Evolutionary conservation across 2,888 invertebrate genomes (phyloP), one percentile per base, ranked within the genome.

Genomic region (Labia minor): DNA sequence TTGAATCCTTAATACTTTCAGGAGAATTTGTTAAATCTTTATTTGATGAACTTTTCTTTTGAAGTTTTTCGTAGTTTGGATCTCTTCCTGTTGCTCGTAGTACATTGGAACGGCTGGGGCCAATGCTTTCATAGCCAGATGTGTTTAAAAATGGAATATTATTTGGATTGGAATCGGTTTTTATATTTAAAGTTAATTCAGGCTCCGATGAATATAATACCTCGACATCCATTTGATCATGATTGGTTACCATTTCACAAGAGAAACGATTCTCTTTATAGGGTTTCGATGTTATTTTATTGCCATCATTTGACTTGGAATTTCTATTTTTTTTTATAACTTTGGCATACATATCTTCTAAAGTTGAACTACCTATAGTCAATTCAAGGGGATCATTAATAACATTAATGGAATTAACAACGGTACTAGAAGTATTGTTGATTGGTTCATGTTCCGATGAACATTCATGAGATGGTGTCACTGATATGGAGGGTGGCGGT

Each of bases 261-360:
- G 65, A 65, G 14, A 61, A 20, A 19, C 21, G 14, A 18, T 21
- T 61, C 14, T 18, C 37, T 19, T 65, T 37, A 6, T 33, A 19
- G 8, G 20, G 16, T 4, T 19, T 21, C 14, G 20, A 21, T 21
- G 64, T 10, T 21, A 37, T 8, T n/a, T 20, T 18, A 10, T 3
- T 37, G 8, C 10, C 64, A 64, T 64, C 26, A 20, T 26, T 64
- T 26, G 19, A 37, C n/a, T 64, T 26, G 4, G 64, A 21, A 33
- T 49, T 79, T 78, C 10, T 74, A 75, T 64, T 78, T 80, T 75
- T 85, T 75, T 90, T 90, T 74, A 85, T 83, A 19, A 92, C 92
- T 80, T 92, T 93, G 1, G 92, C 92, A 76, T 93, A 93, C 86
- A 93, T 89, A 73, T 91, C 92, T 72, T 92, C 92, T n/a, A 92